Percentiles rank a stretch among this genome's conserved stretches.
Conservation (phyloP, 2,113 vertebrate genomes). For the Zeus faber region DNA sequence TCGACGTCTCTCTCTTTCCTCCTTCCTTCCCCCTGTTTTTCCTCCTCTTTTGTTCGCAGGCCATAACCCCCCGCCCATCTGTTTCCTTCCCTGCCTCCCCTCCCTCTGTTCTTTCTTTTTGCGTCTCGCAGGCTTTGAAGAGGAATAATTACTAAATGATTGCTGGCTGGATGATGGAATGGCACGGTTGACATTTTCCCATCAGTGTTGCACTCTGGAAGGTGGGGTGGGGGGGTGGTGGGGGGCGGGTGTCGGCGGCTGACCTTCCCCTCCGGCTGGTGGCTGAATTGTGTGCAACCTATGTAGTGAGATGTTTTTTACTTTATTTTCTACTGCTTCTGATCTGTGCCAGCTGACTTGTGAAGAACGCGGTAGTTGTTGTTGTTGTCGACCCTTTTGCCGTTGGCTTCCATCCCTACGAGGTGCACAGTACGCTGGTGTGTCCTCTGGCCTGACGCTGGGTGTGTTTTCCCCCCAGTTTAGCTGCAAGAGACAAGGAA, state of each 20-base stretch:
- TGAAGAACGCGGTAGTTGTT: slow-evolving; percentile 13
- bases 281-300: slow-evolving; percentile 17
- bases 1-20: slow-evolving; percentile 24
- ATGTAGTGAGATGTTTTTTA: too few relatives aligned
- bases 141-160: slow-evolving; percentile 63
- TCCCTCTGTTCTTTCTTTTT: slow-evolving; percentile 11
- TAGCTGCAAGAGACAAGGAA: too few relatives aligned
- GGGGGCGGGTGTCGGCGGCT: too few relatives aligned
- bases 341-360: slow-evolving; percentile 7
- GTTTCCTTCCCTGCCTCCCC: slow-evolving; percentile 21
- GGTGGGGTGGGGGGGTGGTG: too few relatives aligned
- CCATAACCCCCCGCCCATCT: too few relatives aligned
- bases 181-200: slow-evolving; percentile 54
- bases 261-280: slow-evolving; percentile 30
- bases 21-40: too few relatives aligned
- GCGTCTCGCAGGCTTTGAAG: slow-evolving; percentile 35
- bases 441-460: too few relatives aligned
- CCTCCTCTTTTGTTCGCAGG: too few relatives aligned
- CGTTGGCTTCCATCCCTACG: slow-evolving; percentile 4
- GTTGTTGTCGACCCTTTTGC: slow-evolving; percentile 7
- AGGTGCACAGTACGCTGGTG: too few relatives aligned
- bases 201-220: slow-evolving; percentile 28
- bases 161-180: slow-evolving; percentile 50
- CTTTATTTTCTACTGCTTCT: slow-evolving; percentile 21
- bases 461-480: background rate